phyloP scores from a whole-genome alignment of 1,140 invertebrate genomes.

The Fopius arisanus region DNA sequence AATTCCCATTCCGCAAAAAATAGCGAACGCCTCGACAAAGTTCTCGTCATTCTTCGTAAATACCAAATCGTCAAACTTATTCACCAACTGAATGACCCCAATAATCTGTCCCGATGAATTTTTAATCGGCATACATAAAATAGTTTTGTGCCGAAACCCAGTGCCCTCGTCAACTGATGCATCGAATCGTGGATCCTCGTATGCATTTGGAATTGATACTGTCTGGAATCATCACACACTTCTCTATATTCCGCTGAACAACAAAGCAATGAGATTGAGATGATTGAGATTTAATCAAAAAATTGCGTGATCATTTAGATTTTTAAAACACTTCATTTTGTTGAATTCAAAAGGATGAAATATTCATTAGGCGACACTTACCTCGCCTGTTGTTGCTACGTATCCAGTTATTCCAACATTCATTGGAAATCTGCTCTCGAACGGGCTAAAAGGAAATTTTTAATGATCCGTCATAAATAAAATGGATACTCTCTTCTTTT shows the following conservation, averaged over 20 bases:
- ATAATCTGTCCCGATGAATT: slow-evolving; percentile 89
- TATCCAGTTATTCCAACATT: slow-evolving; percentile 95
- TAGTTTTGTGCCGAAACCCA: slow-evolving; percentile 82
- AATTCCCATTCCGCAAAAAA: slow-evolving; percentile 98
- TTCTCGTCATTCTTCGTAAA: slow-evolving; percentile 94
- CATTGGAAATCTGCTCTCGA: slow-evolving; percentile 93
- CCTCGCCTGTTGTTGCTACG: slow-evolving; percentile 95
- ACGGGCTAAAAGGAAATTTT: slow-evolving; percentile 71
- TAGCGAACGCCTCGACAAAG: slow-evolving; percentile 94
- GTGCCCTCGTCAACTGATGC: slow-evolving; percentile 80
- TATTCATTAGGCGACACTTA: slow-evolving; percentile 62
- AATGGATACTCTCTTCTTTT: no score
- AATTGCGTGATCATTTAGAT: slow-evolving; percentile 9
- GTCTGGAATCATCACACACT: slow-evolving; percentile 68
- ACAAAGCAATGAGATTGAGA: not conserved
- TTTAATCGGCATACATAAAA: slow-evolving; percentile 93
- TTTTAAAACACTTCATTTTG: not conserved
- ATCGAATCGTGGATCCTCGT: slow-evolving; percentile 92
- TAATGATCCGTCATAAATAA: slow-evolving; percentile 17
- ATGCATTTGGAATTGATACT: slow-evolving; percentile 89
- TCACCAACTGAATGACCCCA: slow-evolving; percentile 91
- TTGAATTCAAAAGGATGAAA: not conserved
- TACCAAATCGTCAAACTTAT: slow-evolving; percentile 88
- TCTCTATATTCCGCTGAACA: not conserved
- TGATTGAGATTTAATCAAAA: not conserved